These are phyloP conservation scores for Ophion obscuratus DNA, from an alignment of 2,888 invertebrate species.

Conservation along the genomic window DNA sequence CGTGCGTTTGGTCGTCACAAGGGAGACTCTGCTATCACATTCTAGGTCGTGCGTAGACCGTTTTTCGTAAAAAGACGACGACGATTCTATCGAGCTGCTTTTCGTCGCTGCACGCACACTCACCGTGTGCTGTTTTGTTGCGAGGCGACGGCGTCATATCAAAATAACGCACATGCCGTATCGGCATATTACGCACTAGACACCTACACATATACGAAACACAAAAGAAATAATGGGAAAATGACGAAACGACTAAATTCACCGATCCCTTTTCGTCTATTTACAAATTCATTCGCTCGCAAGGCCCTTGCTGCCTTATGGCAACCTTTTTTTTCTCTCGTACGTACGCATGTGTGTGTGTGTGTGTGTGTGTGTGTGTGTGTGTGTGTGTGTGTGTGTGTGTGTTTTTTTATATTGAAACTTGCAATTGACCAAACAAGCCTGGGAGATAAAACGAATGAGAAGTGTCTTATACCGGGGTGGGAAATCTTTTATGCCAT, in stretches of 20 bases:
- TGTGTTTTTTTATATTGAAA: too few relatives aligned
- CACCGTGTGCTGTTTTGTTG: constrained; percentile 45
- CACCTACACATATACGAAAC: background rate
- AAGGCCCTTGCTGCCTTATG: background rate
- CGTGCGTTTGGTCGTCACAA: constrained; percentile 20
- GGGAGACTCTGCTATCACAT: constrained; percentile 46
- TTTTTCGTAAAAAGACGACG: constrained; percentile 24
- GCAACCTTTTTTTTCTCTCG: background rate
- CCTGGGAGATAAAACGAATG: constrained; percentile 22
- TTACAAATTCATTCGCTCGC: background rate
- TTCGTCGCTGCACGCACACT: constrained; percentile 40
- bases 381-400: background rate
- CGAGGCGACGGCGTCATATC: constrained; percentile 35
- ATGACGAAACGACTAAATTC: background rate
- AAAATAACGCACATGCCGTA: constrained; percentile 15
- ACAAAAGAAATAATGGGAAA: background rate
- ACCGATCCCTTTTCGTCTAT: background rate
- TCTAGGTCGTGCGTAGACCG: constrained; percentile 60
- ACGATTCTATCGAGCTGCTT: constrained; percentile 15
- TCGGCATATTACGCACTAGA: constrained; percentile 3
- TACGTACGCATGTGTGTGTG: too few relatives aligned
- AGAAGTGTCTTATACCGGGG: background rate
- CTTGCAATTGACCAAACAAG: constrained; percentile 29
- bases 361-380: background rate
- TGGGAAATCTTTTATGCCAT: background rate